phyloP scores from a whole-genome alignment of 2,797 vertebrate genomes.

The Phylloscopus collybita region DNA sequence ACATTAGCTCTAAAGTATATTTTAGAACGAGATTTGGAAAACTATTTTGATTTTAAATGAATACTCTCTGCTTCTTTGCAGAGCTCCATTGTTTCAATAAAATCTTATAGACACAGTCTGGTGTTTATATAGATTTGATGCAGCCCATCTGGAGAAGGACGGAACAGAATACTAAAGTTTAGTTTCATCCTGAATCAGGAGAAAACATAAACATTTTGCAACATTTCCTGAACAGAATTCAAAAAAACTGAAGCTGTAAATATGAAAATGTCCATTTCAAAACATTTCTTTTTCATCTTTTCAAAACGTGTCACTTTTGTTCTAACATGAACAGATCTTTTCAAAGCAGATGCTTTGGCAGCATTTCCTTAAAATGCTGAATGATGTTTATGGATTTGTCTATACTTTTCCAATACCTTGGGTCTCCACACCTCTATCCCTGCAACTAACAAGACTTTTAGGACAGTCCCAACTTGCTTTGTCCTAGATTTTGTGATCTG shows the following conservation, averaged over 20 bases:
- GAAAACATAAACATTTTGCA: constrained; percentile 33
- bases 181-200: not conserved
- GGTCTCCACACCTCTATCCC: not conserved
- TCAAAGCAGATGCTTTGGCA: not conserved
- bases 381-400: not conserved
- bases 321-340: not conserved
- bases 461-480: not conserved
- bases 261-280: constrained; percentile 14
- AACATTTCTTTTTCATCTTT: not conserved
- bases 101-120: constrained; percentile 18
- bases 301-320: not conserved
- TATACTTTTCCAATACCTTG: not conserved
- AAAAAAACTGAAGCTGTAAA: not conserved
- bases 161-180: not conserved
- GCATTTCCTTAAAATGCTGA: not conserved
- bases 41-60: not conserved
- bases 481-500: not conserved
- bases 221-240: not conserved
- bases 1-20: not conserved
- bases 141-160: constrained; percentile 25
- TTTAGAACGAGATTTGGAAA: not conserved
- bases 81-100: not conserved
- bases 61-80: not conserved
- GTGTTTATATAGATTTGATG: constrained; percentile 16
- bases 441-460: not conserved